Evolutionary conservation across 2,888 invertebrate genomes (phyloP), one percentile per base, ranked within the genome.

Genomic region (Drosophila sordidula): DNA sequence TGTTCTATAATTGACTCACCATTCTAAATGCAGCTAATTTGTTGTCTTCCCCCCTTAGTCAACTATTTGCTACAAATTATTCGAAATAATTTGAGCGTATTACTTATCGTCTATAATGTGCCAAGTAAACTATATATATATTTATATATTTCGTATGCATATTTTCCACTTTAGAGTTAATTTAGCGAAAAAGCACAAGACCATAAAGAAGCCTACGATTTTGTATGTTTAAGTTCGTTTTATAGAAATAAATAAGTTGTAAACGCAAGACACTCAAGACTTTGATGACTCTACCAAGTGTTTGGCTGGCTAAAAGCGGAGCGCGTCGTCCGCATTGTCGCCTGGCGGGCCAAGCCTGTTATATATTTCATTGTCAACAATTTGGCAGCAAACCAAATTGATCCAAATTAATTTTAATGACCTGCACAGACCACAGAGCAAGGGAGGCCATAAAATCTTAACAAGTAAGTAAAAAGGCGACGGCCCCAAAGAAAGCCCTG

Each of bases 361-460:
- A 80, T 74, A 80, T 89, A 90, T 90, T 90, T 90, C 90, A 90
- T 89, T 90, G 90, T 90, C 90, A 90, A 82, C 90, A 88, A 89
- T 89, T 90, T 90, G 91, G 89, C 90, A 90, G 90, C 87, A 79
- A 82, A 80, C 90, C 89, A 91, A 90, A 90, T 90, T 91, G 90
- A 90, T 87, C 91, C 90, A 90, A 91, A 91, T 90, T 90, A 91
- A 90, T 90, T 90, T 90, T 91, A 90, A 90, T 90, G 91, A 91
- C 91, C 90, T 75, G 80, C 78, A 59, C 80, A 64, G 78, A 80
- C 49, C 84, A 66, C 70, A 72, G 68, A 39, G 68, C 57, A 49
- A 65, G 56, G 51, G 47, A 52, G 61, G 54, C 74, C 83, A 75
- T 86, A 83, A 84, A 84, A 67, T 61, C 77, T 64, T 69, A 84